Evolutionary conservation across 2,113 vertebrate species (phyloP).

Genomic region (Chroicocephalus ridibundus): DNA sequence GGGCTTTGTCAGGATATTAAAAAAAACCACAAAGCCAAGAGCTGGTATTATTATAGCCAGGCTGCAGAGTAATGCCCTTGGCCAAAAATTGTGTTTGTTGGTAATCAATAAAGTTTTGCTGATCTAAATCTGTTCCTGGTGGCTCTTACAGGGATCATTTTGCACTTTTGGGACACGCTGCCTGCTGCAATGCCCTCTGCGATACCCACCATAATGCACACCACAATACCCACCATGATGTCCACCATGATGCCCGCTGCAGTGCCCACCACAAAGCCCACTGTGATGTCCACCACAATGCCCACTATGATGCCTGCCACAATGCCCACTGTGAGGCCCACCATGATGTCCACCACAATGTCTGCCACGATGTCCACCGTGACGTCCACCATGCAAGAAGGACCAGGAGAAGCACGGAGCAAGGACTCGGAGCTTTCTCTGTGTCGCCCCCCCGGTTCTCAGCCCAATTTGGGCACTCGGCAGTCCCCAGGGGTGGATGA

Average conservation of each 20-base stretch:
- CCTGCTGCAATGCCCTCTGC: not conserved
- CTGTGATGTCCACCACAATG: rapidly evolving
- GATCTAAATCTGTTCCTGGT: not conserved
- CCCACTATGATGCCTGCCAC: not conserved
- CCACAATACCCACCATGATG: not conserved
- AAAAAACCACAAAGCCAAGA: not conserved
- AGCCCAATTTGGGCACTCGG: rapidly evolving
- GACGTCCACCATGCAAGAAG: not conserved
- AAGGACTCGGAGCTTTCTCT: not conserved
- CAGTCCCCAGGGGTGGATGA: not conserved
- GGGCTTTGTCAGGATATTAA: not conserved
- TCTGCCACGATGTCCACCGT: not conserved
- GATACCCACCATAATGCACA: not conserved
- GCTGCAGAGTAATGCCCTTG: not conserved
- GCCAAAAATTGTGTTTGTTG: not conserved
- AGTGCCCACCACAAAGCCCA: no score
- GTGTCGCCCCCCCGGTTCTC: not conserved
- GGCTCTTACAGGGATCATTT: not conserved
- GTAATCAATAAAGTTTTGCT: not conserved
- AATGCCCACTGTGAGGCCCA: not conserved
- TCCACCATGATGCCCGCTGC: not conserved
- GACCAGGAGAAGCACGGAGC: rapidly evolving
- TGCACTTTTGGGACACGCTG: not conserved
- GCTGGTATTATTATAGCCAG: not conserved
- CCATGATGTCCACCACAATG: not conserved